A percentile compares a stretch with the other conserved stretches of the same genome.
Conservation (phyloP, 2,113 vertebrate species). For the Tragelaphus buxtoni region DNA sequence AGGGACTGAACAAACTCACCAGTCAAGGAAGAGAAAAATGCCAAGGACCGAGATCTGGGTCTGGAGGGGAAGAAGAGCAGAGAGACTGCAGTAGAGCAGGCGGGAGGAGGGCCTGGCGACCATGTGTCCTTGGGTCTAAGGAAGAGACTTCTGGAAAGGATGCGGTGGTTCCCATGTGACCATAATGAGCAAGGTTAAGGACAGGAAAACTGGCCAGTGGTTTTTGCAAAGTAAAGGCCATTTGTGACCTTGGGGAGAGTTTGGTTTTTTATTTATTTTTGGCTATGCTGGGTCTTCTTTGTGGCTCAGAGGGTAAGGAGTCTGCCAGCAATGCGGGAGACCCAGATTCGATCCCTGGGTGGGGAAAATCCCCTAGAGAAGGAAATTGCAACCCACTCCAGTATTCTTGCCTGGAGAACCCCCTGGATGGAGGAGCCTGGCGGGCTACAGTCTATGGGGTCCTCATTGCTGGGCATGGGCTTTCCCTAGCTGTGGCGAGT, state of each 20-base stretch:
- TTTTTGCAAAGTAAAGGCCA: not conserved
- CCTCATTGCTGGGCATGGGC: not conserved
- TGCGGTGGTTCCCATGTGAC: not conserved
- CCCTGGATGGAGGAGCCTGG: not conserved
- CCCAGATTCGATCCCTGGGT: rapidly evolving
- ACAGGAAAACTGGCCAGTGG: not conserved
- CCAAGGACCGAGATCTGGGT: not conserved
- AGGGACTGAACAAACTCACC: not conserved
- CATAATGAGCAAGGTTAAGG: not conserved
- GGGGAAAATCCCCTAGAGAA: not conserved
- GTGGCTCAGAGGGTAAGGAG: not conserved
- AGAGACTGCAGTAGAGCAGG: rapidly evolving
- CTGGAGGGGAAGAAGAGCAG: not conserved
- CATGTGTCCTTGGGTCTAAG: not conserved
- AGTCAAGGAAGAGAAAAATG: not conserved
- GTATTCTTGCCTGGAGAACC: not conserved
- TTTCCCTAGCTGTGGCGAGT: not conserved
- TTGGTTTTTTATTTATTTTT: not conserved
- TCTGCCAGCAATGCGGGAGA: rapidly evolving
- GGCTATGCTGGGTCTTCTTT: not conserved
- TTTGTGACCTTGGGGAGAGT: not conserved
- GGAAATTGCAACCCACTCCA: not conserved
- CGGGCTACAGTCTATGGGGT: too few relatives aligned
- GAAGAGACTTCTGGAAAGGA: not conserved
- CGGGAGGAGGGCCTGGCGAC: not conserved